Conservation (phyloP, 2,888 invertebrate genomes). For the Cosmia trapezina region DNA sequence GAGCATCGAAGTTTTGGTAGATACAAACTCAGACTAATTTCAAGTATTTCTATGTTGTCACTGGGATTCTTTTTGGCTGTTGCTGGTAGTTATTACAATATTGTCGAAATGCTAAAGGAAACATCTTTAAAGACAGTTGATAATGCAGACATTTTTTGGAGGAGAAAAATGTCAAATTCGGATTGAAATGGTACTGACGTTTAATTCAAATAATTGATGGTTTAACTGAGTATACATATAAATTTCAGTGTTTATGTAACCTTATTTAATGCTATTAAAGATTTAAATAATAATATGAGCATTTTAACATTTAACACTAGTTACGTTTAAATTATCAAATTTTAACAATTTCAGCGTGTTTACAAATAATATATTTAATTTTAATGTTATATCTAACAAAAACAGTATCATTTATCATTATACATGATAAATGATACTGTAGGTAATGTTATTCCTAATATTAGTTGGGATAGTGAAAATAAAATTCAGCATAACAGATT, state of each 20-base stretch:
- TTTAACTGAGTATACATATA: not conserved
- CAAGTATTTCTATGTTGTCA: conserved; percentile 58
- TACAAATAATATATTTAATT: too few species aligned
- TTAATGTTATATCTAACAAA: too few species aligned
- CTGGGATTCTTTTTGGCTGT: conserved; percentile 65
- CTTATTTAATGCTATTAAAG: not conserved
- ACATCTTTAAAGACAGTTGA: not conserved
- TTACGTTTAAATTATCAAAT: too few species aligned
- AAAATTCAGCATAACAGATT: not conserved
- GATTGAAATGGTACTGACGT: not conserved
- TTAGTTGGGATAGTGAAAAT: not conserved
- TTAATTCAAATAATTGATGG: not conserved
- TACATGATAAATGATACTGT: too few species aligned
- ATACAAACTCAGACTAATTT: conserved; percentile 71
- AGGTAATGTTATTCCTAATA: too few species aligned
- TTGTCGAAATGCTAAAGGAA: conserved; percentile 56
- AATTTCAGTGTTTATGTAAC: not conserved
- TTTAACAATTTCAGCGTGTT: too few species aligned
- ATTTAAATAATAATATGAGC: not conserved
- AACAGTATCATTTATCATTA: too few species aligned
- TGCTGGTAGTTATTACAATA: conserved; percentile 69
- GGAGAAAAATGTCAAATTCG: not conserved
- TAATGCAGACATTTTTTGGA: not conserved
- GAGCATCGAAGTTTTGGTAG: conserved; percentile 73
- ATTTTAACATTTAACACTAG: too few species aligned